A percentile compares a stretch with the other conserved stretches of the same genome.
Evolutionary conservation across 1,140 invertebrate species (phyloP).

Genomic region (Gonioctena quinquepunctata): DNA sequence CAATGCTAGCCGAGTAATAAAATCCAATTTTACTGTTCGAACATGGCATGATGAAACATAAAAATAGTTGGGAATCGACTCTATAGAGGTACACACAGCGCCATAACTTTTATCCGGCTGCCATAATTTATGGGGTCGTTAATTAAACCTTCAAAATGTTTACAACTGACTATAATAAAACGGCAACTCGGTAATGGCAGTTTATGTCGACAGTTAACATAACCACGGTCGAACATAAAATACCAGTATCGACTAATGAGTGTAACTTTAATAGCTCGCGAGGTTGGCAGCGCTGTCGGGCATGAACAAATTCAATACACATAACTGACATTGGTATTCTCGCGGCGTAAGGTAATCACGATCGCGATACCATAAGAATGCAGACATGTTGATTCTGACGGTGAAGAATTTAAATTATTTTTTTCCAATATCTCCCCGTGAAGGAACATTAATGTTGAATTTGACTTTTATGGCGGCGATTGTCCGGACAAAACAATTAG

Average conservation of each 20-base stretch:
- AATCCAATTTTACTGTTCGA: neutral
- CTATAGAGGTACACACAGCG: neutral
- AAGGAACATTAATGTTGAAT: too few relatives aligned
- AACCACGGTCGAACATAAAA: constrained; percentile 19
- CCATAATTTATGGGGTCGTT: constrained; percentile 33
- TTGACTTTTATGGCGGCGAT: neutral
- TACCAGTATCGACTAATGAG: constrained; percentile 15
- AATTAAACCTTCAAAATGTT: constrained; percentile 38
- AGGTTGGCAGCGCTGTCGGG: constrained; percentile 6
- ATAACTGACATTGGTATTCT: constrained; percentile 13
- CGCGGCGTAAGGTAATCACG: constrained; percentile 9
- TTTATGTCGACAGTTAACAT: constrained; percentile 24
- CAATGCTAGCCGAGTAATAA: constrained; percentile 2
- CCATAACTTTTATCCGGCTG: constrained; percentile 6
- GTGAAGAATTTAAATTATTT: neutral
- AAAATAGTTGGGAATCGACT: constrained; percentile 1
- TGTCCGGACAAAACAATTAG: too few relatives aligned
- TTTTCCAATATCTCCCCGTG: too few relatives aligned
- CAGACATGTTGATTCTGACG: constrained; percentile 12
- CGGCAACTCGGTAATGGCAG: constrained; percentile 20
- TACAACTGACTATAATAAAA: constrained; percentile 30
- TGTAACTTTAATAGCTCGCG: constrained; percentile 16
- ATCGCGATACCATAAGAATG: constrained; percentile 17
- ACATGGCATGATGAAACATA: neutral
- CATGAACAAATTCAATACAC: constrained; percentile 6